A percentile compares a stretch with the other conserved stretches of the same genome.
phyloP scores from a whole-genome alignment of 2,113 vertebrate genomes.

The Colaptes auratus region DNA sequence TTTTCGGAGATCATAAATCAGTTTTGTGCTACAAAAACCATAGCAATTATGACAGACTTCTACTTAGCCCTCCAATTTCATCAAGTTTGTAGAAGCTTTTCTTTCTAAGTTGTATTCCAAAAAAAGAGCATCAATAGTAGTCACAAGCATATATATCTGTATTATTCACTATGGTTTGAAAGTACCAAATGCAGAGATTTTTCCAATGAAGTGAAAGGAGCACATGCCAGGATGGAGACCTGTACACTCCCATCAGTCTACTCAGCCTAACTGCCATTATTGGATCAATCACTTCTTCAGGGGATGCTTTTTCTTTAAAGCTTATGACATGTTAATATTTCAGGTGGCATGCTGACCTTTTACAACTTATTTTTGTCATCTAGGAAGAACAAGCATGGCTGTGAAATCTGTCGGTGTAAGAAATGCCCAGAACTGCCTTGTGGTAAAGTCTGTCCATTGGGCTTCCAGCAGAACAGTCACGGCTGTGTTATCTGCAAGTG shows the following conservation, averaged over 20 bases:
- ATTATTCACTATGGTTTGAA: background rate
- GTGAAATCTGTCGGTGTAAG: slow-evolving; percentile 89
- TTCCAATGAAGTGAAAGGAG: background rate
- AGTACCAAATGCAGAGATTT: background rate
- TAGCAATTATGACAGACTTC: background rate
- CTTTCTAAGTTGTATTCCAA: background rate
- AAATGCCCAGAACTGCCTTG: slow-evolving; percentile 87
- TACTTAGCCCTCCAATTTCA: background rate
- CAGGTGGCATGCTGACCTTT: slow-evolving; percentile 58
- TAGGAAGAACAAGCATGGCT: slow-evolving; percentile 93
- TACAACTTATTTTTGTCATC: slow-evolving; percentile 54
- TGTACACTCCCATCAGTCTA: background rate
- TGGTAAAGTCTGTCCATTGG: slow-evolving; percentile 86
- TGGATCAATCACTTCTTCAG: background rate
- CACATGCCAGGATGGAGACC: background rate
- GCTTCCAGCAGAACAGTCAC: slow-evolving; percentile 84
- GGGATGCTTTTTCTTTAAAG: background rate
- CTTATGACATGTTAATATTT: background rate
- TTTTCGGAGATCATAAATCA: background rate
- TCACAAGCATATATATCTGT: background rate
- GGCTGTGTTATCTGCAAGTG: slow-evolving; percentile 88
- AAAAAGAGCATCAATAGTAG: background rate
- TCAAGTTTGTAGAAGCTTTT: background rate
- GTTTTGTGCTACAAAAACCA: background rate
- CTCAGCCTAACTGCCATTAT: background rate